Percentiles rank a stretch among this genome's conserved stretches.
Evolutionary conservation across 2,888 invertebrate species (phyloP).

Genomic region (Ophraella communa): DNA sequence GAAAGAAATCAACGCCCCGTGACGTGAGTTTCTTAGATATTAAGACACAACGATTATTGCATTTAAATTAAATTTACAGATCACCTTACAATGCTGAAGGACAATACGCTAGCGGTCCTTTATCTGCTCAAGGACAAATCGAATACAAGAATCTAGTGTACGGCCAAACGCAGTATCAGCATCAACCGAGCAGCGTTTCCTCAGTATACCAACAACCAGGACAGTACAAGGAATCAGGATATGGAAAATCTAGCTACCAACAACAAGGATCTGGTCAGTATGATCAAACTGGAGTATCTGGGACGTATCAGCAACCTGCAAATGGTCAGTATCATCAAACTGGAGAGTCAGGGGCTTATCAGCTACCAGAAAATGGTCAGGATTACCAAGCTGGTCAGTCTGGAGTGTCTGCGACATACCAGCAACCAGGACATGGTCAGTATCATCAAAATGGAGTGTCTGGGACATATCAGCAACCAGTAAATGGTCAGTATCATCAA

Average conservation of each 20-base stretch:
- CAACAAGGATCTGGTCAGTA: conserved; percentile 29
- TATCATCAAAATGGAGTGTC: conserved; percentile 8
- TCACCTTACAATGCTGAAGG: conserved; percentile 48
- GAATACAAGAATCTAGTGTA: conserved; percentile 34
- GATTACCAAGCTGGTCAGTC: conserved; percentile 20
- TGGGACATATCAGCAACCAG: conserved; percentile 23
- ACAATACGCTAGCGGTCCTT: conserved; percentile 46
- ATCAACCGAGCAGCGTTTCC: not conserved
- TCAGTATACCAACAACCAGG: conserved; percentile 15
- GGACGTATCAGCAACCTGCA: no score
- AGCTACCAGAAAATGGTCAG: no score
- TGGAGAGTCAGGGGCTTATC: no score
- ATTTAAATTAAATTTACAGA: conserved; percentile 32
- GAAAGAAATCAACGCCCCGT: conserved; percentile 58
- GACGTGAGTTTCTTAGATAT: conserved; percentile 47
- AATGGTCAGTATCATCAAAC: no score
- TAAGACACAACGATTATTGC: no score
- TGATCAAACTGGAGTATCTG: no score
- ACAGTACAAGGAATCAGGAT: no score
- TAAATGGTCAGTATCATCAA: no score
- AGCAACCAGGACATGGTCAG: conserved; percentile 16
- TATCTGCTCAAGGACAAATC: conserved; percentile 42
- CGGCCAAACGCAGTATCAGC: conserved; percentile 1
- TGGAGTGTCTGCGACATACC: conserved; percentile 21
- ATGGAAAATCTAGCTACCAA: conserved; percentile 32